Percentiles rank a stretch among this genome's conserved stretches.
Conservation (phyloP, 2,113 vertebrate genomes). For the Campylomormyrus numenius region DNA sequence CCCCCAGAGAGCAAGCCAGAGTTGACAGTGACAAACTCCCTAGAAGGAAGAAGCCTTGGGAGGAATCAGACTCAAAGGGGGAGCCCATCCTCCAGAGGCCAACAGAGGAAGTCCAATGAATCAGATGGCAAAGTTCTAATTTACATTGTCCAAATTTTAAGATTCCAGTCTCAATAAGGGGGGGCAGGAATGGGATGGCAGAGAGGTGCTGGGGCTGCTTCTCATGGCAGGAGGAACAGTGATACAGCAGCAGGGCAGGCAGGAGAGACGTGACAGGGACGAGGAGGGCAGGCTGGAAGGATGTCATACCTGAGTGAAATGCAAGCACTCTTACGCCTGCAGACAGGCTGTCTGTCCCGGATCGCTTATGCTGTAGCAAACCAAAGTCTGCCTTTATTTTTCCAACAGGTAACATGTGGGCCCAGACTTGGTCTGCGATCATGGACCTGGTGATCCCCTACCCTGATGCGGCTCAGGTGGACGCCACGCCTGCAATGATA, state of each 20-base stretch:
- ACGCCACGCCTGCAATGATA: constrained; percentile 87
- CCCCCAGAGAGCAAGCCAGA: too few species aligned
- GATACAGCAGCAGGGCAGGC: background rate
- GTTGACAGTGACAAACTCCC: background rate
- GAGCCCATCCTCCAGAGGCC: background rate
- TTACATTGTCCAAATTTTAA: background rate
- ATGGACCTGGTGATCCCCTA: constrained; percentile 79
- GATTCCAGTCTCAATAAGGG: background rate
- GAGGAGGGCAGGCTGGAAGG: background rate
- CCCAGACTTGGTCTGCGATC: constrained; percentile 90
- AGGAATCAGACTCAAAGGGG: background rate
- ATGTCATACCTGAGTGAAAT: background rate
- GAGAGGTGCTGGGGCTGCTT: background rate
- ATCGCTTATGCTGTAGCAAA: background rate
- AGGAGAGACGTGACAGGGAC: background rate
- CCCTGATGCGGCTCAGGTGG: constrained; percentile 74
- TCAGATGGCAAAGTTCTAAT: background rate
- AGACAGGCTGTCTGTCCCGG: background rate
- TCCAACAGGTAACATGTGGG: constrained; percentile 95
- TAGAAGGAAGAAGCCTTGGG: background rate
- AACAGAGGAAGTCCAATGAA: background rate
- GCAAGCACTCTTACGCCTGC: background rate
- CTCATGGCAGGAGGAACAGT: background rate
- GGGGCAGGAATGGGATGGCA: background rate
- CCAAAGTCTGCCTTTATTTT: constrained; percentile 12